Conservation (phyloP, 2,888 invertebrate species). For the Malachius bipustulatus region DNA sequence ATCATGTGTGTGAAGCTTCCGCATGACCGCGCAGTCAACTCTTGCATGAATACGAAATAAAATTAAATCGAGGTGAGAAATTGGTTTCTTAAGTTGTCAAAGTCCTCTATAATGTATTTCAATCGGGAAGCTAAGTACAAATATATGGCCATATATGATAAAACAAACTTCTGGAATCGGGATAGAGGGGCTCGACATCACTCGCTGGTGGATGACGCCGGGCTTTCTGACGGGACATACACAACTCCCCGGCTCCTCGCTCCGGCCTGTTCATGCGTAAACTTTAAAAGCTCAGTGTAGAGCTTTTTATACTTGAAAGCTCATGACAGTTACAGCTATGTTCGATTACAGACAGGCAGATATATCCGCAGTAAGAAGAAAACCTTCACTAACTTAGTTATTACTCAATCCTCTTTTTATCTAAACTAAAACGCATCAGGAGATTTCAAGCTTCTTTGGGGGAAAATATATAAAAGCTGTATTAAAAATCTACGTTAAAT, state of each 20-base stretch:
- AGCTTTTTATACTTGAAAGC: constrained; percentile 33
- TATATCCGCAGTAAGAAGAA: too few species aligned
- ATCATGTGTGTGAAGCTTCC: too few species aligned
- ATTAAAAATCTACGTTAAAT: too few species aligned
- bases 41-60: too few species aligned
- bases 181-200: constrained; percentile 18
- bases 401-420: too few species aligned
- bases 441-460: too few species aligned
- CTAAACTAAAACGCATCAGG: too few species aligned
- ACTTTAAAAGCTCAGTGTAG: constrained; percentile 33
- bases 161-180: constrained; percentile 20
- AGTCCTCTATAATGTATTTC: constrained; percentile 18
- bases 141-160: constrained; percentile 30
- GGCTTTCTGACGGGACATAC: constrained; percentile 32
- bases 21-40: too few species aligned
- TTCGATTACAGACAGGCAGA: constrained; percentile 15
- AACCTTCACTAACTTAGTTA: too few species aligned
- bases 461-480: too few species aligned
- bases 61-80: not conserved
- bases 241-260: not conserved
- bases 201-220: constrained; percentile 26
- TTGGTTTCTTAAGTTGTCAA: constrained; percentile 2
- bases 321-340: constrained; percentile 33
- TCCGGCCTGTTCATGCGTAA: constrained; percentile 31
- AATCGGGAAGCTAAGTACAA: constrained; percentile 21